These are phyloP conservation scores for Thamnophis sirtalis DNA, from an alignment of 2,113 vertebrate species.

Conservation along the genomic window DNA sequence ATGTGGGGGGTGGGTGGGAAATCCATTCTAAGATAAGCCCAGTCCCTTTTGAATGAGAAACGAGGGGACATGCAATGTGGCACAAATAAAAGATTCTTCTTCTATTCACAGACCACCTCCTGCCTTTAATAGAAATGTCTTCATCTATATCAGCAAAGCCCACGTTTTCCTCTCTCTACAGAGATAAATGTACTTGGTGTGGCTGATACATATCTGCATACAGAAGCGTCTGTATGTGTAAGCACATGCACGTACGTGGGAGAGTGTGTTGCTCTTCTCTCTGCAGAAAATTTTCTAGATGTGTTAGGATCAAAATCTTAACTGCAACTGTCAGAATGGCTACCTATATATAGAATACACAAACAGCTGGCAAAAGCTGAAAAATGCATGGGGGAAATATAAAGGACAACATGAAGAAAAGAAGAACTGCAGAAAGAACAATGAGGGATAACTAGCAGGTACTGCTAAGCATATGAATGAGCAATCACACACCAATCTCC, in stretches of 20 bases:
- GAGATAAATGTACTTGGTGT: not conserved
- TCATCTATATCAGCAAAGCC: not conserved
- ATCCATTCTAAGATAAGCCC: not conserved
- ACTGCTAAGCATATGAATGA: not conserved
- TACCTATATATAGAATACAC: not conserved
- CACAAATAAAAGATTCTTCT: not conserved
- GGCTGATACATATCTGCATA: not conserved
- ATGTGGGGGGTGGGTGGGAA: too few species aligned
- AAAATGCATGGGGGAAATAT: not conserved
- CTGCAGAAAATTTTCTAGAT: not conserved
- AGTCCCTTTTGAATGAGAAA: not conserved
- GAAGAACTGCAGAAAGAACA: not conserved
- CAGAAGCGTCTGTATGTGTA: not conserved
- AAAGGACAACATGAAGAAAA: not conserved
- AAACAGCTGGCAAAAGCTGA: not conserved
- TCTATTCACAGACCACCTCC: not conserved
- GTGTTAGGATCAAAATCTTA: not conserved
- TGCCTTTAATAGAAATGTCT: not conserved
- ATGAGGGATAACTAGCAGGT: not conserved
- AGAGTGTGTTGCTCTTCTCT: not conserved
- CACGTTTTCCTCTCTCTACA: not conserved
- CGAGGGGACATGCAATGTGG: not conserved
- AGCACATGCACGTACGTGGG: not conserved
- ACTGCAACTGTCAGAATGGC: not conserved
- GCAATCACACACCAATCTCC: not conserved